Conservation (phyloP, 2,888 invertebrate genomes). For the Mycalesis mineus region DNA sequence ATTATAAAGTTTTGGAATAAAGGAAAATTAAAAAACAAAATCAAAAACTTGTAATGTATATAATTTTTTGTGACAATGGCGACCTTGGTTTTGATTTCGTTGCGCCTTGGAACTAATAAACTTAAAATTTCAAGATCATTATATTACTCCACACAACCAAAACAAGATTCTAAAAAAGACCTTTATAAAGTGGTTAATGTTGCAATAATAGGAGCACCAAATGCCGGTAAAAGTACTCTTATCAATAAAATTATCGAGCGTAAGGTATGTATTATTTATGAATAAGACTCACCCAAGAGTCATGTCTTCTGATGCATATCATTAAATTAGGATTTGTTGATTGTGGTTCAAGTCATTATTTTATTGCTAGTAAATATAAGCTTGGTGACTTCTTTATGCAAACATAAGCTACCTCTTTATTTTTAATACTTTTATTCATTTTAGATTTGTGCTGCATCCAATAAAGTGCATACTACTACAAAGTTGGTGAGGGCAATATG, state of each 20-base stretch:
- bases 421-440: not conserved
- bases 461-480: constrained; percentile 94
- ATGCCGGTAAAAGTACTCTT: constrained; percentile 97
- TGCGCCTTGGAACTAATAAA: constrained; percentile 7
- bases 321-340: too few species aligned
- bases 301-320: too few species aligned
- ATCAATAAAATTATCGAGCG: constrained; percentile 90
- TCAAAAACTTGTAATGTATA: not conserved
- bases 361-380: too few species aligned
- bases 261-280: constrained; percentile 75
- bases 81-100: constrained; percentile 13
- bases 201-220: constrained; percentile 94
- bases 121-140: constrained; percentile 33
- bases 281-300: too few species aligned
- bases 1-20: too few species aligned
- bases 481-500: constrained; percentile 84
- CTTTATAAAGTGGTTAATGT: constrained; percentile 79
- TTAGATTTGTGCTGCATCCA: constrained; percentile 93
- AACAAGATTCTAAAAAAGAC: constrained; percentile 41
- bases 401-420: too few species aligned
- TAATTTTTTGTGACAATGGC: not conserved
- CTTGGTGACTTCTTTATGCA: too few species aligned
- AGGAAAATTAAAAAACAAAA: not conserved
- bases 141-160: constrained; percentile 57
- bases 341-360: too few species aligned